Base-by-base conservation (phyloP, 1,140 invertebrate species). In the Halyomorpha halys region DNA sequence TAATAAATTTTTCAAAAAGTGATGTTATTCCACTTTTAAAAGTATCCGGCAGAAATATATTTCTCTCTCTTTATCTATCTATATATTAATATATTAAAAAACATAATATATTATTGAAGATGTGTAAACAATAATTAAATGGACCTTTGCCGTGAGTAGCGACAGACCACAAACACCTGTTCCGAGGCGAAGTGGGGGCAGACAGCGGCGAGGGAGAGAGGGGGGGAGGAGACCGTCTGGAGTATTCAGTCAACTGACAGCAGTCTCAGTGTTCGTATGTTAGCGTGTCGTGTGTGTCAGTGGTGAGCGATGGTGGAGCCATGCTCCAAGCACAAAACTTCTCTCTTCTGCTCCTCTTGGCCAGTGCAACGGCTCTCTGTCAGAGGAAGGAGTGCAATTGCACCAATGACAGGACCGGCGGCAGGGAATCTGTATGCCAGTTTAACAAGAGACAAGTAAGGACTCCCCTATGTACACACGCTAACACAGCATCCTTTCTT, bases 311-410 rank as follows among this genome's bases (percentile, higher is more conserved):
- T 49, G 47, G n/a, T 49, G 47, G 47, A 49, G 47, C 47, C n/a
- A 49, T 49, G 47, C 47, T 49, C 47, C 47, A 21, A 18, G n/a
- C 47, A 19, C n/a, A 19, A 5, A 21, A 4, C 47, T 21, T 49
- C 6, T 18, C 47, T 49, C 47, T 39, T 49, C 47, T 49, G 54
- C 54, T 23, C 23, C 30, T 59, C 1, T n/a, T 23, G 19, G 54
- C 18, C 54, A 18, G 25, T n/a, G 54, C 54, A 18, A 5, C 30
- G 59, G 59, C 27, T 18, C 25, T 60, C 14, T 60, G 59, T 30
- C 5, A 60, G 16, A n/a, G 25, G 59, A 44, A 44, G 59, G 59
- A 60, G 59, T 60, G 59, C 59, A 60, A 60, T 18, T 60, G 59
- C 21, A 56, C 53, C 15, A 23, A 19, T 16, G 53, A 19, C 18